Evolutionary conservation across 2,797 vertebrate genomes (phyloP), one percentile per base, ranked within the genome.

Genomic region (Scarus forsteni): DNA sequence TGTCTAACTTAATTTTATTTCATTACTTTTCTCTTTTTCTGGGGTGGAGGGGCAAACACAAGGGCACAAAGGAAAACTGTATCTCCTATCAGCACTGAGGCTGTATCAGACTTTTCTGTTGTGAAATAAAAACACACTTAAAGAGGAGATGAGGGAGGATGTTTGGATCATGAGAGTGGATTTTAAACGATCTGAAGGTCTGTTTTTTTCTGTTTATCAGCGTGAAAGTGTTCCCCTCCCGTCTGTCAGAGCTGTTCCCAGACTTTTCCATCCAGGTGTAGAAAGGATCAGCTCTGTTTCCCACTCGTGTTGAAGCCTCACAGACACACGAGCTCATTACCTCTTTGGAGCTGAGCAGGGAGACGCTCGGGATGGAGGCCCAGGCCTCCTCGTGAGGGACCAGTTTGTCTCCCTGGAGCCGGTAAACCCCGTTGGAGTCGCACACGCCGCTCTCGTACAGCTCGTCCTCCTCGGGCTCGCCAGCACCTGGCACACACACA

Each of bases 391-490:
- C 92, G 9, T 94, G 91, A 53, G 95, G 94, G 65, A 96, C 89
- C 78, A 96, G 91, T 55, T 93, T 95, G 70, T 93, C 95, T 79
- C 94, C 94, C 75, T 90, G 73, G 44, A 95, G 91, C 55, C 88
- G 88, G 85, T 95, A 96, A 14, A 95, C 87, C 5, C 93, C 92
- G 39, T 88, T 95, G 34, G 95, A 90, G 73, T 95, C 95, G 1
- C 94, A 46, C 49, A 95, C 86, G 0, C 90, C 95, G 0, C 80
- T 93, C 87, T 96, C 95, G 66, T 94, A 95, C 36, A 94, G 73
- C 85, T 96, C 95, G 51, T 96, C 95, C 74, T 96, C 95, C 51
- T 95, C 94, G 4, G 94, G 94, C 58, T 94, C 93, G 6, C 95
- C 95, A 0, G 94, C 94, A 18, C 89, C 95, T 95, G 45, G 34